These are phyloP conservation scores for Sycobia sp. DNA, from an alignment of 1,140 invertebrate species.

Conservation along the genomic window DNA sequence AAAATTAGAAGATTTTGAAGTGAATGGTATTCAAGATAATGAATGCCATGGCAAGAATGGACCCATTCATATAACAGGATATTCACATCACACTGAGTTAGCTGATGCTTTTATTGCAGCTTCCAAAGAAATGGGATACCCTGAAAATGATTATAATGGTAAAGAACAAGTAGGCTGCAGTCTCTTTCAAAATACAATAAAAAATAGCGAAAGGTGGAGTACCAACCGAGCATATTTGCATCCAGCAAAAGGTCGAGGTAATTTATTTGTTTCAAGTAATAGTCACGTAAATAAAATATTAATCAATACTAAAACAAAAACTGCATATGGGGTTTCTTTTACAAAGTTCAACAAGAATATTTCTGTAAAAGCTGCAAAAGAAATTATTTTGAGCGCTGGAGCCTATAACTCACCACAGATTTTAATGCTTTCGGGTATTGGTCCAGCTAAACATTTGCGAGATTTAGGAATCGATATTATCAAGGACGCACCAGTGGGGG, in stretches of 20 bases:
- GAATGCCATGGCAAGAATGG: constrained; percentile 15
- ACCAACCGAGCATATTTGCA: too few relatives aligned
- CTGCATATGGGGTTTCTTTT: too few relatives aligned
- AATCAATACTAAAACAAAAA: constrained; percentile 65
- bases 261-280: too few relatives aligned
- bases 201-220: too few relatives aligned
- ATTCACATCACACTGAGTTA: background rate
- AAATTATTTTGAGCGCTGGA: too few relatives aligned
- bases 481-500: constrained; percentile 61
- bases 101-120: constrained; percentile 4
- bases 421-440: too few relatives aligned
- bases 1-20: too few relatives aligned
- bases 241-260: too few relatives aligned
- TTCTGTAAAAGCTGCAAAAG: constrained; percentile 48
- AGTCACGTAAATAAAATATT: too few relatives aligned
- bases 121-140: too few relatives aligned
- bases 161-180: constrained; percentile 62
- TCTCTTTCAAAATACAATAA: constrained; percentile 62
- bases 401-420: too few relatives aligned
- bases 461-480: constrained; percentile 61
- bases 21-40: background rate
- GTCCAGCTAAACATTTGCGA: too few relatives aligned
- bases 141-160: constrained; percentile 17
- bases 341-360: constrained; percentile 46
- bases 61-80: constrained; percentile 24